A percentile compares a stretch with the other conserved stretches of the same genome.
These are phyloP conservation scores for Prunella fulvescens DNA, from an alignment of 2,113 vertebrate genomes.

Conservation along the genomic window DNA sequence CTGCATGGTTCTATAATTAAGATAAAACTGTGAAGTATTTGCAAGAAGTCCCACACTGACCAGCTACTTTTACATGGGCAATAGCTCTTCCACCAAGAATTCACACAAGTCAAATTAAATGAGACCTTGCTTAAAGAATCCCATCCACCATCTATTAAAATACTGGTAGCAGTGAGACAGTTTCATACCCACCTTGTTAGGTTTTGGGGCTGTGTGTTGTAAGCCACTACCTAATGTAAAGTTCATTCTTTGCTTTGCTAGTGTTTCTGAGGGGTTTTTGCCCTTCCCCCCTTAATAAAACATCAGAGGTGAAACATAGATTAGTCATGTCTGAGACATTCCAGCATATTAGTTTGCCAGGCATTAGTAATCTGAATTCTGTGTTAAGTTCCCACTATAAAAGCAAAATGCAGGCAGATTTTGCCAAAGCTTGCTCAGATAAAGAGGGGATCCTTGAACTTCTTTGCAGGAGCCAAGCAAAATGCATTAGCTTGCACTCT, in stretches of 20 bases:
- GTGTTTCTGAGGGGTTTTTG: not conserved
- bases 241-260: not conserved
- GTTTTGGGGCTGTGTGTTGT: not conserved
- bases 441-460: constrained; percentile 6
- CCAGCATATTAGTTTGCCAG: not conserved
- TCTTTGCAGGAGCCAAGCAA: constrained; percentile 28
- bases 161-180: not conserved
- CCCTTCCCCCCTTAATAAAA: not conserved
- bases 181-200: not conserved
- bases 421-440: constrained; percentile 15
- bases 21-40: not conserved
- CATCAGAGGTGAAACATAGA: not conserved
- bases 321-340: not conserved
- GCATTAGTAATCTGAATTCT: not conserved
- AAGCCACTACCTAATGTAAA: not conserved
- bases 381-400: not conserved
- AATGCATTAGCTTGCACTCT: constrained; percentile 10
- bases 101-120: not conserved
- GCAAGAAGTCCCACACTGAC: not conserved
- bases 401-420: not conserved
- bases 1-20: not conserved
- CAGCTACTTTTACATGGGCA: not conserved
- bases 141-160: not conserved
- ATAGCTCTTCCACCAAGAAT: not conserved
- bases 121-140: not conserved